A percentile compares a stretch with the other conserved stretches of the same genome.
phyloP scores from a whole-genome alignment of 2,797 vertebrate species.

The Pseudochaenichthys georgianus region DNA sequence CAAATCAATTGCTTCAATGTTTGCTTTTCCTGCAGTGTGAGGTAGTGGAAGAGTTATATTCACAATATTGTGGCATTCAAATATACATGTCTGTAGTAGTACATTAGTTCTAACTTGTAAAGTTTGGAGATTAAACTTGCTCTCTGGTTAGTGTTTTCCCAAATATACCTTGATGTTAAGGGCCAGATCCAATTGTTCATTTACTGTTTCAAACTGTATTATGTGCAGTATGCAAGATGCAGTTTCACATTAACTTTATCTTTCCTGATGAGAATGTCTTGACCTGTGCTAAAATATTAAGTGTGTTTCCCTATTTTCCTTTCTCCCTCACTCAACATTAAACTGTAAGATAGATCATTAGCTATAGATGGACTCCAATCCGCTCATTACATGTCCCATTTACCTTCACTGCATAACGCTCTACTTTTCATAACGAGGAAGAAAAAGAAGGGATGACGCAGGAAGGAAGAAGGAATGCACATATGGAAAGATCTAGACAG shows the following conservation, averaged over 20 bases:
- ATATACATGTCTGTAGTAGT: neutral
- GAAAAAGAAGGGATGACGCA: conserved; percentile 12
- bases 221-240: neutral
- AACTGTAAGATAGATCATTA: conserved; percentile 80
- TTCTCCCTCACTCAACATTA: conserved; percentile 50
- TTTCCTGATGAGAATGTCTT: conserved; percentile 15
- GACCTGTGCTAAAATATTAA: conserved; percentile 23
- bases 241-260: neutral
- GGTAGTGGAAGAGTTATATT: neutral
- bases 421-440: conserved; percentile 68
- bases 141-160: neutral
- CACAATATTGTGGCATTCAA: neutral
- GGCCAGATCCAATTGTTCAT: conserved; percentile 10
- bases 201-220: neutral
- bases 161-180: conserved; percentile 15
- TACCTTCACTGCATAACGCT: conserved; percentile 76
- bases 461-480: conserved; percentile 6
- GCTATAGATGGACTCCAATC: conserved; percentile 78
- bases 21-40: conserved; percentile 5
- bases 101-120: conserved; percentile 12
- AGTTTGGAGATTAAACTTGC: conserved; percentile 6
- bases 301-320: conserved; percentile 37
- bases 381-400: conserved; percentile 85
- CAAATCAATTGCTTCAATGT: neutral
- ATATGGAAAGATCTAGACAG: conserved; percentile 20